Evolutionary conservation across 92 coral and sea anemone species (phyloP), one percentile per base, ranked within the genome.

Genomic region (Palythoa heliodiscus): DNA sequence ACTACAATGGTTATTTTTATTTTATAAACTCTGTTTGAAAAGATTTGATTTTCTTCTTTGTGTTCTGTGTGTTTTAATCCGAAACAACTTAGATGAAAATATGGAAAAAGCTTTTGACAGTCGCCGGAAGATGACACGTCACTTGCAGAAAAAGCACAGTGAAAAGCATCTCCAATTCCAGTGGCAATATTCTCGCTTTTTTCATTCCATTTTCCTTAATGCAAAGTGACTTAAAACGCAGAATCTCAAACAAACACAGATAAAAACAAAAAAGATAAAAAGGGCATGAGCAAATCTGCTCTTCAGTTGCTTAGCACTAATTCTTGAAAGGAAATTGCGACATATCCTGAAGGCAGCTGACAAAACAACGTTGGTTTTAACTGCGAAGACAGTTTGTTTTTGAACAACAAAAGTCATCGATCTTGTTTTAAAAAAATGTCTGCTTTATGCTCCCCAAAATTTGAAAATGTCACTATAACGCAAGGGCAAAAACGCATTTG

Each of bases 341-440:
- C 88, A 74, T 89, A 73, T 68, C 80, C 25, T 55, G 35, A 75
- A 40, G 77, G 70, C 92, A 89, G 90, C 92, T 89, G 90, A 53
- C n/a, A 86, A 82, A 89, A 89, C 92, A 86, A 57, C 24, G 14
- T 55, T 76, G 71, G 75, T 89, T 79, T 82, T 76, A 37, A 52
- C 72, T 82, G 83, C 71, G 43, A 29, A 88, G 35, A 75, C 84
- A 74, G 78, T 67, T 78, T 86, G 85, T 69, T 82, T 86, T 89
- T 38, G 71, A 81, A 66, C 82, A 85, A 70, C 55, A 69, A 85
- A 85, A 78, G 81, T 60, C 69, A n/a, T 19, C 29, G 22, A 50
- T 29, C 39, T 81, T 63, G 24, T 64, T 37, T 67, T 61, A 72
- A 35, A 72, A 73, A 77, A 66, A 57, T 73, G 83, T 67, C 55